Evolutionary conservation across 2,797 vertebrate genomes (phyloP).

Genomic region (Heterohyrax brucei): DNA sequence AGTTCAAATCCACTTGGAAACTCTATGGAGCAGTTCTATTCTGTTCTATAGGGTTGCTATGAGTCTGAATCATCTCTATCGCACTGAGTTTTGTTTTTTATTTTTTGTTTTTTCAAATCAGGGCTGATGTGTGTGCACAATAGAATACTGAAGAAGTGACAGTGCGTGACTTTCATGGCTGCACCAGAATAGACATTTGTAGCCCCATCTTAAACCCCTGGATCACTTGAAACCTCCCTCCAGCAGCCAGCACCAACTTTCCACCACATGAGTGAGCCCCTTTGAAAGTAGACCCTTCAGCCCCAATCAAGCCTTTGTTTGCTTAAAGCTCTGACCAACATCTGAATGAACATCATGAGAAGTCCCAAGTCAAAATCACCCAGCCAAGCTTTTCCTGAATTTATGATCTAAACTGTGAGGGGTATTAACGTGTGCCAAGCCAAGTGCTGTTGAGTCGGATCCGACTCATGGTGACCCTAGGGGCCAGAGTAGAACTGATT

Average conservation of each 20-base stretch:
- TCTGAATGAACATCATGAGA: not conserved
- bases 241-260: not conserved
- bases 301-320: not conserved
- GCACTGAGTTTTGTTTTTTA: too few species aligned
- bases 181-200: not conserved
- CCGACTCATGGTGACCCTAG: too few species aligned
- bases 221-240: not conserved
- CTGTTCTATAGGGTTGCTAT: too few species aligned
- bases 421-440: not conserved
- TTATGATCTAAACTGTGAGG: conserved; percentile 24
- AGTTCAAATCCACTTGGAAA: too few species aligned
- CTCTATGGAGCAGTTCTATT: too few species aligned
- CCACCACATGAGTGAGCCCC: not conserved
- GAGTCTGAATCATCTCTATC: too few species aligned
- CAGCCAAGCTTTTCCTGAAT: not conserved
- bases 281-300: not conserved
- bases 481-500: too few species aligned
- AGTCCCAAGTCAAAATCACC: not conserved
- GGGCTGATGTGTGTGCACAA: not conserved
- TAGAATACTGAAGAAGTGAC: not conserved
- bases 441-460: too few species aligned
- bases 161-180: conserved; percentile 1
- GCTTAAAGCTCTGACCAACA: not conserved
- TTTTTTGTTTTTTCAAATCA: not conserved
- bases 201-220: not conserved